These are phyloP conservation scores for Nylanderia fulva DNA, from an alignment of 1,140 invertebrate genomes.

Conservation along the genomic window DNA sequence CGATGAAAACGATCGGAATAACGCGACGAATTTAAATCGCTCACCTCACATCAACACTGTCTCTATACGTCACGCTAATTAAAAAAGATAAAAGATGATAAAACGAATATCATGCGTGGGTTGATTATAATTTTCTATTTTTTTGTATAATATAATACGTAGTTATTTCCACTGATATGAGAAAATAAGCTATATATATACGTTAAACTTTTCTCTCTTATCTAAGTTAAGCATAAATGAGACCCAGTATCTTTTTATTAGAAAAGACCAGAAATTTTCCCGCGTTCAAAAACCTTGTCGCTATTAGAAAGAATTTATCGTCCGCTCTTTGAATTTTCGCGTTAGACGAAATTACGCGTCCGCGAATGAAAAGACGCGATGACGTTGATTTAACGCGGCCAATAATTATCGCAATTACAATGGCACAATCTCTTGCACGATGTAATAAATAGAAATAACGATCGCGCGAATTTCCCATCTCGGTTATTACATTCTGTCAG, in stretches of 20 bases:
- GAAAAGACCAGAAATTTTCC: neutral
- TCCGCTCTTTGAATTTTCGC: neutral
- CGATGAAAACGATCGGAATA: conserved; percentile 40
- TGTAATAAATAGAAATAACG: conserved; percentile 56
- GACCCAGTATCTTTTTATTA: neutral
- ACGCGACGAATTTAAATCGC: conserved; percentile 23
- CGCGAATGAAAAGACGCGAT: neutral
- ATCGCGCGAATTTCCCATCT: neutral
- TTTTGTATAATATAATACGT: neutral
- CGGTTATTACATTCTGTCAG: conserved; percentile 44
- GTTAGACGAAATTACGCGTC: neutral
- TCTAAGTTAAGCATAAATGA: neutral
- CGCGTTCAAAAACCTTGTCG: neutral
- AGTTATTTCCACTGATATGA: neutral
- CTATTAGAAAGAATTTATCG: neutral
- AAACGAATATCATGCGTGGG: neutral
- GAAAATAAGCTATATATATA: neutral
- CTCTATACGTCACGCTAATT: conserved; percentile 8
- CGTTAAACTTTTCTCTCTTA: neutral
- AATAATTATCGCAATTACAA: conserved; percentile 59
- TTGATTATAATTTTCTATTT: neutral
- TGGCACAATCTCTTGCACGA: conserved; percentile 9
- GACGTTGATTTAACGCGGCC: conserved; percentile 50
- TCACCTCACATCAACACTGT: neutral
- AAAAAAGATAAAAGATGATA: conserved; percentile 15